These are phyloP conservation scores for Epinephelus malabaricus DNA, from an alignment of 2,797 vertebrate species.

Conservation along the genomic window DNA sequence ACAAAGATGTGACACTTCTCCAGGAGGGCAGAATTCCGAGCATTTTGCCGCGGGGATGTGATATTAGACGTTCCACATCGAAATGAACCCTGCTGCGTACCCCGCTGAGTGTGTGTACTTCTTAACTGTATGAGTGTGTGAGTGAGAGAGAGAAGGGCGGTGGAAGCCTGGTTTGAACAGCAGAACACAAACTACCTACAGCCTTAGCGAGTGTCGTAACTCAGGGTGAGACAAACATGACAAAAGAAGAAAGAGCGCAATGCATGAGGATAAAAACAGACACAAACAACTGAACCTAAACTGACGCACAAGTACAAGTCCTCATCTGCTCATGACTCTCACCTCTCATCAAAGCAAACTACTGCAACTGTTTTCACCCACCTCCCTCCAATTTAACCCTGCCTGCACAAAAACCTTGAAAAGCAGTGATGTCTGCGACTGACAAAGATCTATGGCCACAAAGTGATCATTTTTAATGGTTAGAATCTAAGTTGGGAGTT, in stretches of 20 bases:
- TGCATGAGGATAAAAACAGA: neutral
- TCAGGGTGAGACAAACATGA: slow-evolving; percentile 29
- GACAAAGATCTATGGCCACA: too few species aligned
- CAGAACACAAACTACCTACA: slow-evolving; percentile 51
- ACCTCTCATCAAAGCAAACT: slow-evolving; percentile 65
- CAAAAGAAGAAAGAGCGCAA: neutral
- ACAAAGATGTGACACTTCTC: slow-evolving; percentile 69
- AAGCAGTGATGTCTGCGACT: too few species aligned
- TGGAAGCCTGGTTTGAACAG: slow-evolving; percentile 50
- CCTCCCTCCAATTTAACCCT: too few species aligned
- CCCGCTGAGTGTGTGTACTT: slow-evolving; percentile 39
- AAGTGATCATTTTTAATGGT: slow-evolving; percentile 30
- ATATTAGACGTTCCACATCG: slow-evolving; percentile 86
- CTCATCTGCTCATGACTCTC: slow-evolving; percentile 45
- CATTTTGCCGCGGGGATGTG: slow-evolving; percentile 87
- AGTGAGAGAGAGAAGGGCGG: neutral
- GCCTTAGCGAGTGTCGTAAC: slow-evolving; percentile 57
- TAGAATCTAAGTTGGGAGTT: neutral
- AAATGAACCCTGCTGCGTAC: slow-evolving; percentile 79
- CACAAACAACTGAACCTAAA: neutral
- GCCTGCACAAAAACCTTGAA: too few species aligned
- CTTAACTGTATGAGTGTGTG: slow-evolving; percentile 17
- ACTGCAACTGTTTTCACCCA: slow-evolving; percentile 18
- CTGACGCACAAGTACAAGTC: slow-evolving; percentile 18
- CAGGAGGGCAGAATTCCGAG: slow-evolving; percentile 82